Conservation (phyloP, 2,113 vertebrate species). For the Polypterus bichir region DNA sequence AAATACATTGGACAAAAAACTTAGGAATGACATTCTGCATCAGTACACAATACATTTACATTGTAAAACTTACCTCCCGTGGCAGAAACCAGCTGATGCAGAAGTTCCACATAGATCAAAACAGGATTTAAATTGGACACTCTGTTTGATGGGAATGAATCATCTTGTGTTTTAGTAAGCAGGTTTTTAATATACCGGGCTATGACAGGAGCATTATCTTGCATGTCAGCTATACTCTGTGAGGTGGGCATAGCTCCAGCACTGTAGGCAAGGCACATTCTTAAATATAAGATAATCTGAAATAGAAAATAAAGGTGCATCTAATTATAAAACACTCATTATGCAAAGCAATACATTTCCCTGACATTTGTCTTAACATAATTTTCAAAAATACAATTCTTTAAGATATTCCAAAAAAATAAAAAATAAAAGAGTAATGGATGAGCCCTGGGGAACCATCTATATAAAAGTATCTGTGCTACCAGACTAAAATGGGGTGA, state of each 20-base stretch:
- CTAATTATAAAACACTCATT: no score
- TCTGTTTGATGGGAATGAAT: constrained; percentile 50
- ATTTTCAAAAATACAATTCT: no score
- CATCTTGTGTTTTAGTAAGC: constrained; percentile 53
- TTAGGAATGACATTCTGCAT: no score
- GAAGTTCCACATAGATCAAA: constrained; percentile 76
- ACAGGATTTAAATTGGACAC: constrained; percentile 69
- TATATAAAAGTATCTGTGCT: no score
- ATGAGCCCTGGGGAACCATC: no score
- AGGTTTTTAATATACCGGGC: constrained; percentile 73
- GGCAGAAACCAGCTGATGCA: constrained; percentile 81
- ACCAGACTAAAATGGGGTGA: no score
- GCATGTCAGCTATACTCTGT: constrained; percentile 80
- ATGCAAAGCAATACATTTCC: no score
- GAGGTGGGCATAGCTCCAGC: constrained; percentile 72
- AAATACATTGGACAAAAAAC: no score
- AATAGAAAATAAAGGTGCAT: not conserved
- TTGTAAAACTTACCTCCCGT: constrained; percentile 64
- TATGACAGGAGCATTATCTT: constrained; percentile 84
- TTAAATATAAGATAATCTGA: constrained; percentile 84
- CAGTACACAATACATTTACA: no score
- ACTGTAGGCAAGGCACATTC: constrained; percentile 89
- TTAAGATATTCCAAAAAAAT: no score
- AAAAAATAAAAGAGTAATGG: no score
- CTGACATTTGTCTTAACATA: no score